Conservation (phyloP, 2,888 invertebrate species). For the Protula sp. region DNA sequence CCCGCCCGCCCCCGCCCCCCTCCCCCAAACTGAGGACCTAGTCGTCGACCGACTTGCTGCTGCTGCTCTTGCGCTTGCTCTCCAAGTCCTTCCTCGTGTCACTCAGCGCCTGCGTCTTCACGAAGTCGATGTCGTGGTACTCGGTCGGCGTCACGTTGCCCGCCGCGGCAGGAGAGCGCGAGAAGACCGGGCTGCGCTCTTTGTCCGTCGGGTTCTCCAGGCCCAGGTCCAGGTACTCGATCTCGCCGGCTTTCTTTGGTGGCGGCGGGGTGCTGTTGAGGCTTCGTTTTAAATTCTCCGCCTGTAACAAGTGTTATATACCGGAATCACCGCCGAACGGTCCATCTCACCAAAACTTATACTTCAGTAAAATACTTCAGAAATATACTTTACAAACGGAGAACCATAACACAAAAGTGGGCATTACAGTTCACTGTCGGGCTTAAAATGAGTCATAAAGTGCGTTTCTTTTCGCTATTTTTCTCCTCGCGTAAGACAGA, state of each 20-base stretch:
- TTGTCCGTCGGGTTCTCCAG: constrained; percentile 56
- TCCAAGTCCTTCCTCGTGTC: constrained; percentile 71
- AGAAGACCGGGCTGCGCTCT: constrained; percentile 10
- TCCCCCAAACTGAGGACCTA: too few relatives aligned
- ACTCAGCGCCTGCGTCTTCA: constrained; percentile 89
- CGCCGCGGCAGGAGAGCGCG: constrained; percentile 4
- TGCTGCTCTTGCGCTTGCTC: constrained; percentile 34
- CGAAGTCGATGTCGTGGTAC: constrained; percentile 88
- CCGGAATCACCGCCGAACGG: too few relatives aligned
- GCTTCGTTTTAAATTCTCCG: constrained; percentile 7
- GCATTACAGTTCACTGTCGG: too few relatives aligned
- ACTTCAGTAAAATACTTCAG: too few relatives aligned
- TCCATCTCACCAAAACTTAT: too few relatives aligned
- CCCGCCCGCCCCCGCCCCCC: too few relatives aligned
- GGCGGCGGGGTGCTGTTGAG: constrained; percentile 18
- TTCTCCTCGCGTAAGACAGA: too few relatives aligned
- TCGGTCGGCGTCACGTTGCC: constrained; percentile 53
- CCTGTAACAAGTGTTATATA: too few relatives aligned
- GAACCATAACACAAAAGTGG: too few relatives aligned
- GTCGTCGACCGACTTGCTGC: not conserved
- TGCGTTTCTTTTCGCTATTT: too few relatives aligned
- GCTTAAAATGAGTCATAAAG: too few relatives aligned
- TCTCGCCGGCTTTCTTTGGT: constrained; percentile 10
- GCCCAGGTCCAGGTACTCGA: constrained; percentile 80
- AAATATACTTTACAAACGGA: too few relatives aligned